A percentile compares a stretch with the other conserved stretches of the same genome.
phyloP scores from a whole-genome alignment of 2,888 invertebrate genomes.

The Syrista parreyssii region DNA sequence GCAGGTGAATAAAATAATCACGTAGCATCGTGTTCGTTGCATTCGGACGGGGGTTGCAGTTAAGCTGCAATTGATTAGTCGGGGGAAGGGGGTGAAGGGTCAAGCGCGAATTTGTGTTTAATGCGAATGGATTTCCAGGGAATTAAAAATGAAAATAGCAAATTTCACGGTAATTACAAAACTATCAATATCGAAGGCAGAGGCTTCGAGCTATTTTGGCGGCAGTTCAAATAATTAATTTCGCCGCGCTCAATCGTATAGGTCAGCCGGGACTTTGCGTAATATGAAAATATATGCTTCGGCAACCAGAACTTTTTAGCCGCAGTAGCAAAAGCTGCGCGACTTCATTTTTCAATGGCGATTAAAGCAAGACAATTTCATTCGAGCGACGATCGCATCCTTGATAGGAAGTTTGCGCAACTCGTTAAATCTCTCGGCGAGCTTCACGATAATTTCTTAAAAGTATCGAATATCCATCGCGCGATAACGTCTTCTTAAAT shows the following conservation, averaged over 20 bases:
- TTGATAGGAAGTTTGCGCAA: neutral
- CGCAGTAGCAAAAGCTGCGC: neutral
- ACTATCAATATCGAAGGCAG: neutral
- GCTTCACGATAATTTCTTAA: neutral
- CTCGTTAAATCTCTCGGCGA: neutral
- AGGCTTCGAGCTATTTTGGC: neutral
- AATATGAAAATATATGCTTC: no score
- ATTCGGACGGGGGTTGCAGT: neutral
- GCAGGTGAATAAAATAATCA: neutral
- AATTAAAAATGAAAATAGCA: neutral
- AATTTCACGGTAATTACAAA: neutral
- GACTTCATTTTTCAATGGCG: neutral
- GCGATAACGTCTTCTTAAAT: neutral
- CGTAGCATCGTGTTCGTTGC: neutral
- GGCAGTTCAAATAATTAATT: neutral
- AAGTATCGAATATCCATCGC: neutral
- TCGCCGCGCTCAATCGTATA: neutral
- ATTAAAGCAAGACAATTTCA: neutral
- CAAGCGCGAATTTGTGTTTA: neutral
- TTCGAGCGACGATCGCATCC: neutral
- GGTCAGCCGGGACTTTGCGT: no score
- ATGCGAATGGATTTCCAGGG: neutral
- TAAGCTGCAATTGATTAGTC: neutral
- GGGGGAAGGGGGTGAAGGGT: rapidly evolving
- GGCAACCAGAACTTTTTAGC: neutral